These are phyloP conservation scores for Eumacrocentrus americanus DNA, from an alignment of 2,888 invertebrate genomes.

Conservation along the genomic window DNA sequence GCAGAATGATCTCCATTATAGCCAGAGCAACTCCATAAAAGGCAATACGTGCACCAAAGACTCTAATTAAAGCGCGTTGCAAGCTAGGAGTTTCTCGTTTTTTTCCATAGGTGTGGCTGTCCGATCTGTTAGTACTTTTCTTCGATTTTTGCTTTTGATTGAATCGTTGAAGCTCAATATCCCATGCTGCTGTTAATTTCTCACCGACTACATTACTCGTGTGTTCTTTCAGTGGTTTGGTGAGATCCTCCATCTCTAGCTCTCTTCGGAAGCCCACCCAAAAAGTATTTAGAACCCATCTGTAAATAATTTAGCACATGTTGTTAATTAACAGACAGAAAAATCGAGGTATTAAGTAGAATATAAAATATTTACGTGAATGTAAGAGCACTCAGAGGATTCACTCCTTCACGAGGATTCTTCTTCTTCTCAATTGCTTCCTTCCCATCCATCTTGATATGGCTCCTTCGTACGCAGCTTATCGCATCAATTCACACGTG, in stretches of 20 bases:
- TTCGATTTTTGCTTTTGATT: conserved; percentile 33
- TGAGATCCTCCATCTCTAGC: conserved; percentile 71
- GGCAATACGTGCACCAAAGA: conserved; percentile 69
- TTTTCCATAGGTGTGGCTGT: conserved; percentile 31
- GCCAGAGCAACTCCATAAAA: conserved; percentile 70
- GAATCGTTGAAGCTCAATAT: conserved; percentile 61
- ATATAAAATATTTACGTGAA: conserved; percentile 63
- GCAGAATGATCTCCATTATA: conserved; percentile 74
- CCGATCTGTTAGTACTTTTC: background rate
- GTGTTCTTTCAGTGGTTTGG: conserved; percentile 72
- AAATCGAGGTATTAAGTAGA: background rate
- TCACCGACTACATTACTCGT: conserved; percentile 71
- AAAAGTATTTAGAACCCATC: conserved; percentile 75
- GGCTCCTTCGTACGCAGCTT: too few relatives aligned
- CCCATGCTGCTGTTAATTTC: conserved; percentile 69
- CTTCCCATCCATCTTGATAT: conserved; percentile 56
- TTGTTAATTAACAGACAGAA: background rate
- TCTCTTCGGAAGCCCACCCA: conserved; percentile 72
- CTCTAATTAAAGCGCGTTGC: conserved; percentile 66
- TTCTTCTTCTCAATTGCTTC: conserved; percentile 48
- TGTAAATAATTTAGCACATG: conserved; percentile 52
- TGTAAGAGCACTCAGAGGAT: conserved; percentile 64
- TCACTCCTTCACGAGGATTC: conserved; percentile 66
- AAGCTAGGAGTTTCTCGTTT: conserved; percentile 68
- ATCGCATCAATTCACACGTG: too few relatives aligned